phyloP scores from a whole-genome alignment of 2,888 invertebrate species.

The Taphrorychus bicolor region DNA sequence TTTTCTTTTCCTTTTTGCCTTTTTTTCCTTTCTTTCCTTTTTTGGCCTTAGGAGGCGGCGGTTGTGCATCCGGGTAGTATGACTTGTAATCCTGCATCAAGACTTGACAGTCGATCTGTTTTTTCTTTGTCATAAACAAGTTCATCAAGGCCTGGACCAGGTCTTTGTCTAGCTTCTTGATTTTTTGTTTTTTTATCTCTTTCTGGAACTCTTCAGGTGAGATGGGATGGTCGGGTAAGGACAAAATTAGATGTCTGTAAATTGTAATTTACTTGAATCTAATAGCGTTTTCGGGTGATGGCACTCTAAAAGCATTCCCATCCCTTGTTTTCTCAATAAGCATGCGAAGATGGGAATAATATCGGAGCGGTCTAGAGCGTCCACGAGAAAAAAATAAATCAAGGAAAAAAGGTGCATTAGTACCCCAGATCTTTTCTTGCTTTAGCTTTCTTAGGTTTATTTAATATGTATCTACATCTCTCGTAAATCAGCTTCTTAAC shows the following conservation, averaged over 20 bases:
- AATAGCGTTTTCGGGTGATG: too few relatives aligned
- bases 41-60: constrained; percentile 52
- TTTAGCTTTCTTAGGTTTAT: constrained; percentile 60
- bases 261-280: constrained; percentile 4
- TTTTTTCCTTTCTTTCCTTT: constrained; percentile 46
- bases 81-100: constrained; percentile 58
- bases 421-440: constrained; percentile 60
- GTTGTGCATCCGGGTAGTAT: constrained; percentile 59
- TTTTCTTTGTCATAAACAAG: constrained; percentile 54
- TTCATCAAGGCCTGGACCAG: constrained; percentile 54
- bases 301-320: too few relatives aligned
- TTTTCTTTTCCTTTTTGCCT: constrained; percentile 17
- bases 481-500: constrained; percentile 58
- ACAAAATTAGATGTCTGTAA: constrained; percentile 57
- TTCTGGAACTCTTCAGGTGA: constrained; percentile 53
- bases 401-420: constrained; percentile 5
- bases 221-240: constrained; percentile 53
- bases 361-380: too few relatives aligned
- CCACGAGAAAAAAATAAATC: too few relatives aligned
- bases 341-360: too few relatives aligned
- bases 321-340: too few relatives aligned
- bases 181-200: constrained; percentile 52
- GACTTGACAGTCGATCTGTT: constrained; percentile 53
- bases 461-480: constrained; percentile 61
- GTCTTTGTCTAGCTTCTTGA: constrained; percentile 54